Evolutionary conservation across 92 coral and sea anemone species (phyloP).

Genomic region (Epizoanthus scotinus): DNA sequence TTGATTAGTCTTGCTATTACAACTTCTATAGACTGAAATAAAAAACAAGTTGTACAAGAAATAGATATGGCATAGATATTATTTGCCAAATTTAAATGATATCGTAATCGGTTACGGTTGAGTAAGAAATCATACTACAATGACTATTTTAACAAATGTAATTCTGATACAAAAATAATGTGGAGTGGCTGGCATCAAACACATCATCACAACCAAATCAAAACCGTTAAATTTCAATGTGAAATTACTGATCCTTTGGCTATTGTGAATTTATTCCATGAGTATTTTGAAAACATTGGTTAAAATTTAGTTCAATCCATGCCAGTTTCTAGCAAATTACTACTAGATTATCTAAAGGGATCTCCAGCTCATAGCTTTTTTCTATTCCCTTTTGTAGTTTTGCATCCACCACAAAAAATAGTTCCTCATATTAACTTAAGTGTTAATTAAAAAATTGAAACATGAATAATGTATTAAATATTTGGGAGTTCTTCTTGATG

Average conservation of each 20-base stretch:
- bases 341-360: background rate
- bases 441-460: too few species aligned
- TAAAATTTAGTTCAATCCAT: background rate
- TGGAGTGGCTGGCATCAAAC: background rate
- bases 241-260: constrained; percentile 1
- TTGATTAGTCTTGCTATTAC: background rate
- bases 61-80: too few species aligned
- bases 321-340: background rate
- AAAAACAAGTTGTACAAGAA: background rate
- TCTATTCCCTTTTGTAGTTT: constrained; percentile 45
- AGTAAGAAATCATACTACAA: constrained; percentile 1
- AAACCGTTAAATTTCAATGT: background rate
- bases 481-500: too few species aligned
- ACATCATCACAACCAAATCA: background rate
- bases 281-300: background rate
- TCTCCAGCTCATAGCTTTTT: constrained; percentile 32
- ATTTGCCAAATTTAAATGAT: background rate
- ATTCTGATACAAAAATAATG: constrained; percentile 1
- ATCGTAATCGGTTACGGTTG: background rate
- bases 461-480: too few species aligned
- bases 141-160: background rate
- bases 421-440: too few species aligned
- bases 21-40: background rate
- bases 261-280: background rate
- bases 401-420: too few species aligned